Conservation (phyloP, 2,797 vertebrate genomes). For the Rhincodon typus region DNA sequence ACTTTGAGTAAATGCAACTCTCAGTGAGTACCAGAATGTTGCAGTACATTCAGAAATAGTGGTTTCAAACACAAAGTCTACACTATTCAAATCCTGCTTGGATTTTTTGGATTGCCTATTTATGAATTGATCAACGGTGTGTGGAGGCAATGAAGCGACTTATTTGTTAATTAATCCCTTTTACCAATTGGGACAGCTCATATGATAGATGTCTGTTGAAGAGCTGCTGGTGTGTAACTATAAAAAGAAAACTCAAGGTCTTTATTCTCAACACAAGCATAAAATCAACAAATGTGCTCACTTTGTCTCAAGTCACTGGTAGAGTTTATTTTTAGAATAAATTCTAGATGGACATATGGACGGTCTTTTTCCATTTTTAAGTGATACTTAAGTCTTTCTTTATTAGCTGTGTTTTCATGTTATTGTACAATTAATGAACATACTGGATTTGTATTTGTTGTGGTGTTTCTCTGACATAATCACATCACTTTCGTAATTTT, state of each 20-base stretch:
- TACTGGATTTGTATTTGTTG: neutral
- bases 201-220: conserved; percentile 21
- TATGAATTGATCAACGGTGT: neutral
- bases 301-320: neutral
- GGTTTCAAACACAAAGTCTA: neutral
- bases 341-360: neutral
- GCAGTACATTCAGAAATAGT: neutral
- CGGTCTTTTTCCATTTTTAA: neutral
- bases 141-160: neutral
- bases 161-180: neutral
- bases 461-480: neutral
- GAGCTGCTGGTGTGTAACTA: conserved; percentile 19
- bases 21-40: neutral
- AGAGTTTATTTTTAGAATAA: neutral
- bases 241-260: neutral
- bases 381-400: neutral
- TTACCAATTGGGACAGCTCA: neutral
- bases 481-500: conserved; percentile 36
- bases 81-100: neutral
- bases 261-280: neutral
- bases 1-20: neutral
- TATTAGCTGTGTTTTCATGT: neutral
- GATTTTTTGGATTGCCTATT: conserved; percentile 1
- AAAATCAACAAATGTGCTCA: neutral
- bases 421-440: neutral